A percentile compares a stretch with the other conserved stretches of the same genome.
Conservation (phyloP, 1,140 invertebrate species). For the Drosophila melanogaster region Release_6_plus_ISO1_MT NT_037436.4:3534501-3535000, state of each 20-base stretch:
- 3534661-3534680: constrained; percentile 31
- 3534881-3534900: constrained; percentile 6
- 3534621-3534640: constrained; percentile 81
- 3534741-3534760: constrained; percentile 55
- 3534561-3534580: constrained; percentile 39
- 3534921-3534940: not conserved
- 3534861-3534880: constrained; percentile 1
- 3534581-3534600: constrained; percentile 55
- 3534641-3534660: constrained; percentile 60
- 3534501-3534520: constrained; percentile 1
- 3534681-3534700: constrained; percentile 25
- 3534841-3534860: not conserved
- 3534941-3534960: no score
- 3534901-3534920: not conserved
- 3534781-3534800: constrained; percentile 8
- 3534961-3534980: no score
- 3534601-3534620: constrained; percentile 81
- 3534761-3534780: constrained; percentile 20
- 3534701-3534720: not conserved
- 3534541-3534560: constrained; percentile 35
- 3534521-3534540: constrained; percentile 12
- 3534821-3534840: constrained; percentile 57
- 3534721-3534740: constrained; percentile 11
- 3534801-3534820: constrained; percentile 49
- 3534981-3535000: not conserved